Evolutionary conservation across 2,888 invertebrate species (phyloP).

Genomic region (Periphyllus acericola): DNA sequence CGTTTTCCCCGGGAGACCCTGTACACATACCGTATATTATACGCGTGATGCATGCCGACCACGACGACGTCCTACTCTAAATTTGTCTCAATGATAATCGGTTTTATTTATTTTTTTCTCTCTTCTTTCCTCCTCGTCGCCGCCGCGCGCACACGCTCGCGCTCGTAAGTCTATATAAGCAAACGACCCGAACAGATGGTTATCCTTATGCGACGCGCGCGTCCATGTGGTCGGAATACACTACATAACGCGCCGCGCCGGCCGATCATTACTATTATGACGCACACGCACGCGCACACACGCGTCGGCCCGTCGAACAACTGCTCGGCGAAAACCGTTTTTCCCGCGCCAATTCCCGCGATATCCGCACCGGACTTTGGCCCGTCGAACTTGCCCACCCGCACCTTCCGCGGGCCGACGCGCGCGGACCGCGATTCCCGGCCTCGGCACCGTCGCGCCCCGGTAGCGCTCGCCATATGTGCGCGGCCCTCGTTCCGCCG

Average conservation of each 20-base stretch:
- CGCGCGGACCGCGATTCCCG: neutral
- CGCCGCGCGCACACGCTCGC: neutral
- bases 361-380: slow-evolving; percentile 17
- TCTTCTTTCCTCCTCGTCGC: neutral
- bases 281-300: neutral
- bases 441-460: neutral
- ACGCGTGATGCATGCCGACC: neutral
- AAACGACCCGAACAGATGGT: slow-evolving; percentile 60
- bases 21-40: neutral
- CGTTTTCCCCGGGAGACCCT: too few species aligned
- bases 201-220: slow-evolving; percentile 52
- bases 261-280: slow-evolving; percentile 28
- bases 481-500: slow-evolving; percentile 4
- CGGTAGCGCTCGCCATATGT: slow-evolving; percentile 49
- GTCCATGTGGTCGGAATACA: slow-evolving; percentile 55
- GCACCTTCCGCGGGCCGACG: neutral
- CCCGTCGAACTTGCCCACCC: neutral
- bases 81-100: slow-evolving; percentile 60
- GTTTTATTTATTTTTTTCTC: slow-evolving; percentile 39
- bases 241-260: neutral
- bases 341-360: slow-evolving; percentile 43
- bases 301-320: slow-evolving; percentile 41
- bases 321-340: slow-evolving; percentile 53
- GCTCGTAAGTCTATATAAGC: slow-evolving; percentile 11
- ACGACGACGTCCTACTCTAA: slow-evolving; percentile 53